phyloP scores from a whole-genome alignment of 2,113 vertebrate species.

The Sigmodon hispidus region DNA sequence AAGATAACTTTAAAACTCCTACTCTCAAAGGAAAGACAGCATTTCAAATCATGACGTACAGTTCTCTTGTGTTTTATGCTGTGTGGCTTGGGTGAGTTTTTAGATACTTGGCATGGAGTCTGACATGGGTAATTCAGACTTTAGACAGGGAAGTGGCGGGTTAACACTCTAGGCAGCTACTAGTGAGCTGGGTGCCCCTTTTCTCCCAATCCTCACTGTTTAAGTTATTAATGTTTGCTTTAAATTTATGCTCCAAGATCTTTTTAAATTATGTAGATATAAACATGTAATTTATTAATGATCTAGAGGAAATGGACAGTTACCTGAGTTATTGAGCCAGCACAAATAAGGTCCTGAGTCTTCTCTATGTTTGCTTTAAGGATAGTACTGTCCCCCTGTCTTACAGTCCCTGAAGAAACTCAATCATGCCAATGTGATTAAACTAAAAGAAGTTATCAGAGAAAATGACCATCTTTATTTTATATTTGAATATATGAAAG shows the following conservation, averaged over 20 bases:
- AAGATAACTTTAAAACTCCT: not conserved
- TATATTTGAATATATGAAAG: conserved; percentile 99
- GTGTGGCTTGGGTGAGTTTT: not conserved
- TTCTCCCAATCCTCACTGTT: not conserved
- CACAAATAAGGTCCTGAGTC: not conserved
- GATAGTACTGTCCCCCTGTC: not conserved
- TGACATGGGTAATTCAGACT: not conserved
- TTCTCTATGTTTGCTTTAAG: conserved; percentile 30
- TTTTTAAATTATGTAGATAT: conserved; percentile 3
- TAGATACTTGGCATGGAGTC: conserved; percentile 13
- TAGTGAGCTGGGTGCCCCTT: not conserved
- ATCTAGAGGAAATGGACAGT: conserved; percentile 25
- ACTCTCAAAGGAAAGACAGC: not conserved
- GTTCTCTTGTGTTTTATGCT: conserved; percentile 9
- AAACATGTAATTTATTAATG: conserved; percentile 32
- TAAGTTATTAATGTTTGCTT: not conserved
- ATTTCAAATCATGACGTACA: not conserved
- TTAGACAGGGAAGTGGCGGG: not conserved
- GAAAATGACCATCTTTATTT: conserved; percentile 99
- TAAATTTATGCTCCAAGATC: not conserved
- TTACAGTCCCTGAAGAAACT: conserved; percentile 97
- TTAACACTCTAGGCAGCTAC: not conserved
- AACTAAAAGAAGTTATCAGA: conserved; percentile 98
- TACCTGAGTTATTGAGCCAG: not conserved
- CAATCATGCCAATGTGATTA: conserved; percentile 98